Evolutionary conservation across 2,888 invertebrate genomes (phyloP), one percentile per base, ranked within the genome.

Genomic region (Agriopis aurantiaria): DNA sequence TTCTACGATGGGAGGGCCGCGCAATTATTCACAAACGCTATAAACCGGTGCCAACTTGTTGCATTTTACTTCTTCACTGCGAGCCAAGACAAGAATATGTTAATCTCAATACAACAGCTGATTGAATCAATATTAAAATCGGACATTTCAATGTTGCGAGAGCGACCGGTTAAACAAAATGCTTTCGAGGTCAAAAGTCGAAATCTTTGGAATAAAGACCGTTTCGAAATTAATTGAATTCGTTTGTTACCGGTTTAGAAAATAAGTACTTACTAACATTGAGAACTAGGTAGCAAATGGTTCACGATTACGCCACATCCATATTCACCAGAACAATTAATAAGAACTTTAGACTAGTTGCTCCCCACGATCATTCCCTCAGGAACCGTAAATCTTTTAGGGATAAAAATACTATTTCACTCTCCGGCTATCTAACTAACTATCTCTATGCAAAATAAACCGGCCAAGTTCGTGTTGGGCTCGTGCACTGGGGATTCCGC

Each of bases 101-200:
- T 3, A 43, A 10, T 33, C 23, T 23, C 23, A 33, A 23, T 10
- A 17, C 17, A 62, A 52, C 55, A 55, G 33, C 63, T 55, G 53
- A 52, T 63, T 55, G 6, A 64, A 56, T 65, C 40, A 46, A 59
- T 60, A 53, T 58, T 45, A 45, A 43, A 59, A 60, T 46, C n/a
- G 59, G 58, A 58, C 41, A 65, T 46, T 17, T 59, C 41, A 58
- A 41, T 14, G 48, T 65, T 60, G 53, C 66, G 57, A 66, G 52
- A 65, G 23, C 58, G 45, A 53, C 52, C 57, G 55, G 48, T 56
- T 62, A 57, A 51, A n/a, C 8, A 61, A 56, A 65, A 55, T 48
- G 48, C 63, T 63, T 67, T 67, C 63, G 70, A 71, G 70, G 70
- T 64, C 66, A 71, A 71, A 69, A 66, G 59, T 41, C 55, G 63